phyloP scores from a whole-genome alignment of 1,140 invertebrate genomes.

The Lucilia sericata region DNA sequence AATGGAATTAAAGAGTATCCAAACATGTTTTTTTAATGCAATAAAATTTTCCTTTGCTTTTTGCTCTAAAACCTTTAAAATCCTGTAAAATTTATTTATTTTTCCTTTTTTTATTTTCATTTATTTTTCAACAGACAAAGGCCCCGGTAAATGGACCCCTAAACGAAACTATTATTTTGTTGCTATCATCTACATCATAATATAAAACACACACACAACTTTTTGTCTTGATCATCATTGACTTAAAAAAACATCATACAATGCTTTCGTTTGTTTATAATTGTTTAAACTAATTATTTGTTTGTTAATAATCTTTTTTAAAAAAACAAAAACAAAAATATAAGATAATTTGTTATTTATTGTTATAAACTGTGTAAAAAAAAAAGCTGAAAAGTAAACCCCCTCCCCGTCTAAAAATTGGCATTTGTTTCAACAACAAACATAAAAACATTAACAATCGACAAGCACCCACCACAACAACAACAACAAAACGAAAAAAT shows the following conservation, averaged over 20 bases:
- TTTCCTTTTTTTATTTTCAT: slow-evolving; percentile 38
- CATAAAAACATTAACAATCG: background rate
- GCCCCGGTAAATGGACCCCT: slow-evolving; percentile 66
- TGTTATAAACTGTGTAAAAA: background rate
- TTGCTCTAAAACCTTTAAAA: background rate
- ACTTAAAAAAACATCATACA: background rate
- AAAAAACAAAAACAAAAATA: background rate
- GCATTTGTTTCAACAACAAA: background rate
- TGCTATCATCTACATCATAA: background rate
- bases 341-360: background rate
- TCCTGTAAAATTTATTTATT: slow-evolving; percentile 8
- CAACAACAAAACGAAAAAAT: no score
- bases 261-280: background rate
- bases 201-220: background rate
- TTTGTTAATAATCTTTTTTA: slow-evolving; percentile 3
- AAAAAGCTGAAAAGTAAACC: background rate
- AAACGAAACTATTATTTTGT: slow-evolving; percentile 24
- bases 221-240: slow-evolving; percentile 12
- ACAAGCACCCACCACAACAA: slow-evolving; percentile 5
- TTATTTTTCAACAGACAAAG: slow-evolving; percentile 60
- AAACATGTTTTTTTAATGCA: background rate
- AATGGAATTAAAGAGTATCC: background rate
- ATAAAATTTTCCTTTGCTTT: background rate
- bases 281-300: background rate
- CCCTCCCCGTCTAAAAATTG: background rate